Evolutionary conservation across 1,140 invertebrate genomes (phyloP).

Genomic region (Mesaphorura yosii): DNA sequence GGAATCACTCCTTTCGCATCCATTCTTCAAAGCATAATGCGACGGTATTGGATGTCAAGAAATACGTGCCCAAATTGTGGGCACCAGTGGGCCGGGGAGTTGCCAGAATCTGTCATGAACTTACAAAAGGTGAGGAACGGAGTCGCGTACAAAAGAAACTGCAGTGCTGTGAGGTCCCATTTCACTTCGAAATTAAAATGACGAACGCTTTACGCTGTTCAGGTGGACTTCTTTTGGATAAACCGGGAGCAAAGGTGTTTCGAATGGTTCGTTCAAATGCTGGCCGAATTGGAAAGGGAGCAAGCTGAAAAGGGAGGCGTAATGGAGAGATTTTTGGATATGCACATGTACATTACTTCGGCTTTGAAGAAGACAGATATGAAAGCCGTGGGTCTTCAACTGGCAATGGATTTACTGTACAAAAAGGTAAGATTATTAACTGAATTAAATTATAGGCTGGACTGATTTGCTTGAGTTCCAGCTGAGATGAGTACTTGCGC

Average conservation of each 20-base stretch:
- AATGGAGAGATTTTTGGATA: conserved; percentile 80
- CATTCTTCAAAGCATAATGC: conserved; percentile 88
- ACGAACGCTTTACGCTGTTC: too few relatives aligned
- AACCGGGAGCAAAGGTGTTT: conserved; percentile 92
- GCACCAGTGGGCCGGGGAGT: conserved; percentile 68
- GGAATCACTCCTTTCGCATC: conserved; percentile 96
- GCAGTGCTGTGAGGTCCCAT: too few relatives aligned
- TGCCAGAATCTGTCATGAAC: conserved; percentile 67
- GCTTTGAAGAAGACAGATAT: conserved; percentile 83
- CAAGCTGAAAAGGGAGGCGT: conserved; percentile 73
- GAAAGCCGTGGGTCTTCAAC: conserved; percentile 83
- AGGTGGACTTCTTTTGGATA: conserved; percentile 98
- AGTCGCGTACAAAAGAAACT: neutral
- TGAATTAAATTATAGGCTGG: neutral
- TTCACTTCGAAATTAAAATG: too few relatives aligned
- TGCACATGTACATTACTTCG: conserved; percentile 97
- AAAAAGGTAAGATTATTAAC: conserved; percentile 53
- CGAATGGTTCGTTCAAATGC: conserved; percentile 92
- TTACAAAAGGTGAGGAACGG: conserved; percentile 62
- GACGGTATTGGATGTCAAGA: conserved; percentile 73
- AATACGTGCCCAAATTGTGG: conserved; percentile 72
- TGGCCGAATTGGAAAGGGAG: conserved; percentile 85
- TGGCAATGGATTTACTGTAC: conserved; percentile 80
- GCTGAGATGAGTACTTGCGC: too few relatives aligned
- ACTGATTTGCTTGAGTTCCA: too few relatives aligned